phyloP scores from a whole-genome alignment of 2,797 vertebrate species.

The Channa striata region DNA sequence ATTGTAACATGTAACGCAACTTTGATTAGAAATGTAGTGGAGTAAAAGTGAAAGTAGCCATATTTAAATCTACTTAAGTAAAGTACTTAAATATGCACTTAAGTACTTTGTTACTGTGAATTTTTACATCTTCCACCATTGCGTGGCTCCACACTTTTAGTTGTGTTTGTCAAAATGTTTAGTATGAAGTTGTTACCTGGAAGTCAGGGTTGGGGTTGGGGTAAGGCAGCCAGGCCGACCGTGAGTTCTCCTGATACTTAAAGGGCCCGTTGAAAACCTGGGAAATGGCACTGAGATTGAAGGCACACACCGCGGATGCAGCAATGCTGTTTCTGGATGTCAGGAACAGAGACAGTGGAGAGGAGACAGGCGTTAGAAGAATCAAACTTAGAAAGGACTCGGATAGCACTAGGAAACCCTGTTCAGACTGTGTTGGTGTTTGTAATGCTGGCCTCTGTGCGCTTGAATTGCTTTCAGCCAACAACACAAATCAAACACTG shows the following conservation, averaged over 20 bases:
- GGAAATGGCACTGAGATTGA: slow-evolving; percentile 95
- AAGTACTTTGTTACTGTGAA: too few species aligned
- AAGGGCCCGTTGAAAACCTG: slow-evolving; percentile 96
- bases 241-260: slow-evolving; percentile 97
- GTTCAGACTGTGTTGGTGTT: slow-evolving; percentile 17
- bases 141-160: too few species aligned
- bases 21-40: too few species aligned
- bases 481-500: slow-evolving; percentile 56
- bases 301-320: slow-evolving; percentile 96
- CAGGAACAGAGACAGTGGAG: slow-evolving; percentile 7
- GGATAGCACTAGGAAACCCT: neutral
- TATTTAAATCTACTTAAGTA: too few species aligned
- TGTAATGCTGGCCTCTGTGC: slow-evolving; percentile 27
- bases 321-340: slow-evolving; percentile 94
- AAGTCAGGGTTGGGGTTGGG: slow-evolving; percentile 97
- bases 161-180: too few species aligned
- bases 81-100: too few species aligned
- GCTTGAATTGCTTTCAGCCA: slow-evolving; percentile 26
- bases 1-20: too few species aligned
- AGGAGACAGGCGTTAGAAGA: slow-evolving; percentile 9
- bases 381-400: slow-evolving; percentile 19
- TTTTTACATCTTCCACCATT: too few species aligned
- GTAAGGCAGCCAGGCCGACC: slow-evolving; percentile 96
- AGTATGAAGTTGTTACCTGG: slow-evolving; percentile 86
- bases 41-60: too few species aligned